phyloP scores from a whole-genome alignment of 2,797 vertebrate genomes.

The Urocyon cinereoargenteus region DNA sequence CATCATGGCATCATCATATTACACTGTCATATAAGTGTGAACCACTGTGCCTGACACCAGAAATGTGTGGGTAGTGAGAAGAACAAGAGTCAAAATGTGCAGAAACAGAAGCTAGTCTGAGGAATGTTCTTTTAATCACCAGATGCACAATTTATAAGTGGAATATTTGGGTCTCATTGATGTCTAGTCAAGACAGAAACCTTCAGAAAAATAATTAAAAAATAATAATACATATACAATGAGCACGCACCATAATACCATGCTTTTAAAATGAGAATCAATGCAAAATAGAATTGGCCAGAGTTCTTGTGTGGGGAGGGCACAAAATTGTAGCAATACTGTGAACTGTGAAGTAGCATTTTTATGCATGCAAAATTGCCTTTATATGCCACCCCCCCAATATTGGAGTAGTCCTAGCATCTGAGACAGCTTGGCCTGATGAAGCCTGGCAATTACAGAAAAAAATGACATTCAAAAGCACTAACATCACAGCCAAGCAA shows the following conservation, averaged over 20 bases:
- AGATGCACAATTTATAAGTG: neutral
- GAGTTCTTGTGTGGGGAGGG: neutral
- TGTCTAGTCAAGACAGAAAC: neutral
- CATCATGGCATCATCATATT: neutral
- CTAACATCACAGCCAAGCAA: neutral
- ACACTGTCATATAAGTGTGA: neutral
- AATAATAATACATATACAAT: neutral
- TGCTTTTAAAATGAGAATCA: neutral
- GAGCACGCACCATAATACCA: neutral
- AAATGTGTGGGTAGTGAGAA: neutral
- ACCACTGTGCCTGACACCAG: neutral
- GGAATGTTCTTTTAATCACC: neutral
- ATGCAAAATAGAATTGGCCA: neutral
- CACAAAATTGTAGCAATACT: neutral
- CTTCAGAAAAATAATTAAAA: neutral
- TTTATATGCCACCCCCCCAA: neutral
- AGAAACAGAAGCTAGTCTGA: neutral
- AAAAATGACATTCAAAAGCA: neutral
- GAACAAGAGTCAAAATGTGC: neutral
- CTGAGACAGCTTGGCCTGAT: neutral
- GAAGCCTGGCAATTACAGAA: neutral
- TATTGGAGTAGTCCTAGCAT: neutral
- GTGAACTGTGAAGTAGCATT: neutral
- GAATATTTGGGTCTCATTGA: slow-evolving; percentile 3
- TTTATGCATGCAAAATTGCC: neutral